Conservation (phyloP, 2,113 vertebrate species). For the Laticauda laticaudata region DNA sequence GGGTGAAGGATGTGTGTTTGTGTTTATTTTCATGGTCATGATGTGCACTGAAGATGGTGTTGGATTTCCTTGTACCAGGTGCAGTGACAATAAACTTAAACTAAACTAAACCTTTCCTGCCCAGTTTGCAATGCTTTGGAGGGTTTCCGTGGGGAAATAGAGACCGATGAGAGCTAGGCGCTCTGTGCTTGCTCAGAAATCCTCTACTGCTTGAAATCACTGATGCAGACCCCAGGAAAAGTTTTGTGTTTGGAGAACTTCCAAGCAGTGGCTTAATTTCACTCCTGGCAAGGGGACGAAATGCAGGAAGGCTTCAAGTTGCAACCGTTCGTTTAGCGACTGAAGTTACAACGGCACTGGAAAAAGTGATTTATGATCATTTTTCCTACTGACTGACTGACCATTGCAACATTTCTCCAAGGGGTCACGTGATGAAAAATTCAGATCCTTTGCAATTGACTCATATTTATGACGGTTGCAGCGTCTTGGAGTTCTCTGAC, state of each 20-base stretch:
- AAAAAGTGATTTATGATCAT: neutral
- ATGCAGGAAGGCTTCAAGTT: neutral
- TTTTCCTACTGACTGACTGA: neutral
- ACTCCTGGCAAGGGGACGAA: neutral
- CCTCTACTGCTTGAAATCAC: neutral
- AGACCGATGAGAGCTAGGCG: neutral
- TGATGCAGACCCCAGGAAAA: rapidly evolving
- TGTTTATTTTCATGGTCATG: too few species aligned
- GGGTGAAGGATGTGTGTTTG: too few species aligned
- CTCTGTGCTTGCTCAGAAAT: neutral
- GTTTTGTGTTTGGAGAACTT: neutral
- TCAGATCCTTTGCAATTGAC: neutral
- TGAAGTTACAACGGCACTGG: too few species aligned
- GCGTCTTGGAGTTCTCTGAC: neutral
- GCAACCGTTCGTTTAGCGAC: neutral
- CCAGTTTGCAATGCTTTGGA: neutral
- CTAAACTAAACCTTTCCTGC: neutral
- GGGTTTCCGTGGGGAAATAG: neutral
- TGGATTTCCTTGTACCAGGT: too few species aligned
- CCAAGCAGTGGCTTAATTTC: neutral
- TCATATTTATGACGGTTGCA: neutral
- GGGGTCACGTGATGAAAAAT: neutral
- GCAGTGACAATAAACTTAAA: too few species aligned
- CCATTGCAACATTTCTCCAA: neutral
- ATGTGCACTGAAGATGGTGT: too few species aligned